Conservation (phyloP, 2,888 invertebrate species). For the Melangyna quadrimaculata region DNA sequence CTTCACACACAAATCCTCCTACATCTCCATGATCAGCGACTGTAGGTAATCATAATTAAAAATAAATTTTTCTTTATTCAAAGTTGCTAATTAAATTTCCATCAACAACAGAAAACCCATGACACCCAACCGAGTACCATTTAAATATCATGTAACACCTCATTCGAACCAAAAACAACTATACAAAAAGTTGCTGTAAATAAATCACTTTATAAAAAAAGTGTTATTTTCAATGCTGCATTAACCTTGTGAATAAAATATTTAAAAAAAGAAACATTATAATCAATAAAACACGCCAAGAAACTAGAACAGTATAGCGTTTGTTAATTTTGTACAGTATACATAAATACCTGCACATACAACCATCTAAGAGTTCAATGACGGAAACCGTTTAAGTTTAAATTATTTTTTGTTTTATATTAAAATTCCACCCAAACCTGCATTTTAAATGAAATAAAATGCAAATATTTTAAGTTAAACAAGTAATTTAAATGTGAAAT, state of each 20-base stretch:
- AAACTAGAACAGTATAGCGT: slow-evolving; percentile 32
- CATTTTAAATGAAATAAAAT: slow-evolving; percentile 30
- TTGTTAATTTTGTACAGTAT: neutral
- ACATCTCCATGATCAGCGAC: neutral
- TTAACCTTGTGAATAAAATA: slow-evolving; percentile 31
- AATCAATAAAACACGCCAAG: slow-evolving; percentile 4
- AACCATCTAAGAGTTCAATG: neutral
- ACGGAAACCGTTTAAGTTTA: neutral
- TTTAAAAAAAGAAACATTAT: neutral
- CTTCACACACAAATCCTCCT: slow-evolving; percentile 18
- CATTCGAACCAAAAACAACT: slow-evolving; percentile 3
- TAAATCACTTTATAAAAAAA: slow-evolving; percentile 35
- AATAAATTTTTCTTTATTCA: slow-evolving; percentile 16
- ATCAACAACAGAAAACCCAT: neutral
- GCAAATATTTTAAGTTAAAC: slow-evolving; percentile 22
- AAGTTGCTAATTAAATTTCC: slow-evolving; percentile 24
- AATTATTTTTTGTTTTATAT: neutral
- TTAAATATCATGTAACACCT: slow-evolving; percentile 58
- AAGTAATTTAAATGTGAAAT: slow-evolving; percentile 16
- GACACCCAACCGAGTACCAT: slow-evolving; percentile 46
- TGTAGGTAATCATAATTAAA: slow-evolving; percentile 26
- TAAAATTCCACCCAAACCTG: neutral
- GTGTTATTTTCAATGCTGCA: slow-evolving; percentile 42
- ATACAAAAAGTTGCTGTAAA: neutral
- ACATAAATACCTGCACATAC: neutral